These are phyloP conservation scores for Macroglossus sobrinus DNA, from an alignment of 2,113 vertebrate species.

Conservation along the genomic window DNA sequence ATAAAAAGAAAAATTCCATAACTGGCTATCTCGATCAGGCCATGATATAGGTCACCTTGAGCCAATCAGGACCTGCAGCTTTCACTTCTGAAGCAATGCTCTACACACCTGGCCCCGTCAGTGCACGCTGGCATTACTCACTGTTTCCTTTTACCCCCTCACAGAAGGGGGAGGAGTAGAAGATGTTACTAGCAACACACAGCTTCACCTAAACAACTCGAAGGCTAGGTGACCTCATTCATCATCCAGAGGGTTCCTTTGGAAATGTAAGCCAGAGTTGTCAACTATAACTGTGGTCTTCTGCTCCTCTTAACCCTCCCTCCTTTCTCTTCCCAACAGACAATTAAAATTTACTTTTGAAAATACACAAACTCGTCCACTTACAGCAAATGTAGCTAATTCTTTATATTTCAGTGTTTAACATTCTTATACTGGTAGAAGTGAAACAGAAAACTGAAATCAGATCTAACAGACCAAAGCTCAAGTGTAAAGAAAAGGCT, in stretches of 20 bases:
- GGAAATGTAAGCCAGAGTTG: neutral
- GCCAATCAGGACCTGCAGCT: neutral
- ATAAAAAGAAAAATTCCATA: neutral
- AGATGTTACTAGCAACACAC: neutral
- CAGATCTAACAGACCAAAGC: neutral
- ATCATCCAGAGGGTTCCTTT: slow-evolving; percentile 12
- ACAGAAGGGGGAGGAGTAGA: neutral
- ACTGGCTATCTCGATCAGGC: neutral
- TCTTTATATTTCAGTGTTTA: neutral
- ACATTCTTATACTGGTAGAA: neutral
- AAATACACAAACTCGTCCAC: neutral
- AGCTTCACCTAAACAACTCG: neutral
- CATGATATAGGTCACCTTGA: neutral
- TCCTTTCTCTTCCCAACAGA: neutral
- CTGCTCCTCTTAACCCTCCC: neutral
- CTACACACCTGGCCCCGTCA: neutral
- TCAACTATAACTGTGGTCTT: slow-evolving; percentile 6
- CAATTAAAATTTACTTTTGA: slow-evolving; percentile 37
- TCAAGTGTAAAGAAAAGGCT: neutral
- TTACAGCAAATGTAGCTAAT: slow-evolving; percentile 3
- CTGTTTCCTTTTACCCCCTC: neutral
- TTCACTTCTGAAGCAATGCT: neutral
- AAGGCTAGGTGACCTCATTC: neutral
- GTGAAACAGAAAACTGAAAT: slow-evolving; percentile 23
- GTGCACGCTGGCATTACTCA: neutral